phyloP scores from a whole-genome alignment of 1,140 invertebrate genomes.

The Drosophila orosa region DNA sequence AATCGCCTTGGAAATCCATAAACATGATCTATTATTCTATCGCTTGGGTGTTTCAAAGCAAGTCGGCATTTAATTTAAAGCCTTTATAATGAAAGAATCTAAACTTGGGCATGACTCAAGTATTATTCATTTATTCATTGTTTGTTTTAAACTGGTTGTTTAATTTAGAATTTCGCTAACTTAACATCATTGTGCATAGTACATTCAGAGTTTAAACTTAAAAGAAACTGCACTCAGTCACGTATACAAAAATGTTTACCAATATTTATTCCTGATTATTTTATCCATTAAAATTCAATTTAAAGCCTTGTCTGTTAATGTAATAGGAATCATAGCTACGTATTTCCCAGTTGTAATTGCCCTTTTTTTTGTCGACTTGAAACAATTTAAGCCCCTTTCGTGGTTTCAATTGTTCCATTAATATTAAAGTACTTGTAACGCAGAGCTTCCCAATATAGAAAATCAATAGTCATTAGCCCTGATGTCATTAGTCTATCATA shows the following conservation, averaged over 20 bases:
- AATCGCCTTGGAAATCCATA: conserved; percentile 24
- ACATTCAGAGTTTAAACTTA: background rate
- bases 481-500: conserved; percentile 4
- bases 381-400: conserved; percentile 7
- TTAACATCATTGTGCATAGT: background rate
- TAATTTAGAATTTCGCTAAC: background rate
- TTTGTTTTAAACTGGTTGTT: conserved; percentile 16
- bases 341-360: background rate
- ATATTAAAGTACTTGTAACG: conserved; percentile 1
- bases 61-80: conserved; percentile 25
- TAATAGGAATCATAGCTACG: background rate
- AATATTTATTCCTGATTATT: background rate
- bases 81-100: conserved; percentile 24
- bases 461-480: conserved; percentile 17
- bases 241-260: background rate
- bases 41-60: background rate
- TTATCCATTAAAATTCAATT: background rate
- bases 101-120: conserved; percentile 15
- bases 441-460: conserved; percentile 20
- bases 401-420: conserved; percentile 1
- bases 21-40: conserved; percentile 30
- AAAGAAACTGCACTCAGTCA: background rate
- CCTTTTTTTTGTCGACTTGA: background rate
- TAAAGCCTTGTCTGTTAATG: background rate
- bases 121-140: conserved; percentile 12